Base-by-base conservation (phyloP, 2,113 vertebrate genomes). In the Notechis scutatus region DNA sequence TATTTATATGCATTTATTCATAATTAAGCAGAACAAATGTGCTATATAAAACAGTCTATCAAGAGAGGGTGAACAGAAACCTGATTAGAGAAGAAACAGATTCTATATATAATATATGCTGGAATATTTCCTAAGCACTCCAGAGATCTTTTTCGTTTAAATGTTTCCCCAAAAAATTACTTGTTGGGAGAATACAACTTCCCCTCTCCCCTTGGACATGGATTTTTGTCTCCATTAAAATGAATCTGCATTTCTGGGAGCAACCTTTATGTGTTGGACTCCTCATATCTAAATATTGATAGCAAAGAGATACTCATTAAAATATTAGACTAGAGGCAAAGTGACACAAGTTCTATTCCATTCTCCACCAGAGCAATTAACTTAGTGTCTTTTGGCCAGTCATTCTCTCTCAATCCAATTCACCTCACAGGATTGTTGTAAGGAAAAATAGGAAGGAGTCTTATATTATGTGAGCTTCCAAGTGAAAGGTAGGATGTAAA, bases 1-100 rank as follows among this genome's bases (percentile, higher is more conserved):
- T 52, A 86, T 90, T 61, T 90, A 93, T 93, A 93, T 93, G 88
- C 81, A 93, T 93, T 61, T 64, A 93, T 93, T 87, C 88, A 93
- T 64, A 93, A 90, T 87, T 90, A 90, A 86, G 57, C 42, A 29
- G 34, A 93, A 90, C 64, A 92, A 93, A 92, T 52, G 47, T 86
- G 89, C 81, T 86, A 64, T 64, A 90, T 64, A 87, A 90, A 93
- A 90, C 45, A 87, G 89, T 15, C 39, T 90, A 93, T 86, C 89
- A 93, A 90, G 55, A 86, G 4, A 93, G 54, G 56, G 29, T 90
- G 74, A 90, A 90, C 89, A 64, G 81, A 93, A 90, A 90, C 15
- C 15, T 93, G 81, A 93, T 93, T 59, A 90, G 39, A 45, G 57
- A n/a, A 34, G 9, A 39, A 59, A 29, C 10, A 59, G 57, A 85